A percentile compares a stretch with the other conserved stretches of the same genome.
phyloP scores from a whole-genome alignment of 2,113 vertebrate species.

The Pogona vitticeps region DNA sequence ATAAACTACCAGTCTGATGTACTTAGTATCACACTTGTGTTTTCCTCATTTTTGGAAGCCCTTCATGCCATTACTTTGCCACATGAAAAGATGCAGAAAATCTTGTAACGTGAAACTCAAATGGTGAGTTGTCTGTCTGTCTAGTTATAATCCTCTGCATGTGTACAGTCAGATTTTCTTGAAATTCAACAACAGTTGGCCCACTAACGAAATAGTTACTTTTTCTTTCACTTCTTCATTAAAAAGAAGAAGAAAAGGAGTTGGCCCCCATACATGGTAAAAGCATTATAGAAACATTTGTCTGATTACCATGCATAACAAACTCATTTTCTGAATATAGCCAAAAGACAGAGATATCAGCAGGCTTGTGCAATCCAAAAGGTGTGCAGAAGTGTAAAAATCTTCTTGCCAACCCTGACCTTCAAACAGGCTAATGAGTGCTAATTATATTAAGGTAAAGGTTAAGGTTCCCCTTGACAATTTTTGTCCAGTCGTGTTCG shows the following conservation, averaged over 20 bases:
- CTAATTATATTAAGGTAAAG: not conserved
- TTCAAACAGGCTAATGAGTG: not conserved
- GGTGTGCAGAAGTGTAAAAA: not conserved
- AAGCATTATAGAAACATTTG: no score
- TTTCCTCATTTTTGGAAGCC: not conserved
- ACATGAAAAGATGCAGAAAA: not conserved
- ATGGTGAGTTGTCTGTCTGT: no score
- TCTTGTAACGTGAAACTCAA: not conserved
- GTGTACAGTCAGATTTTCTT: not conserved
- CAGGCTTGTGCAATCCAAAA: not conserved
- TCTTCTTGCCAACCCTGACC: not conserved
- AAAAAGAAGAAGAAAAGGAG: no score
- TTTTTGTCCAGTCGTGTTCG: no score
- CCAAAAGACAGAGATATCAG: not conserved
- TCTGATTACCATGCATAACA: not conserved
- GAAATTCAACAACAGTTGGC: not conserved
- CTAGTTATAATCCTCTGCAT: not conserved
- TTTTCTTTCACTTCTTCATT: no score
- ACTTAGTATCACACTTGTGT: not conserved
- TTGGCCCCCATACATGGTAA: no score
- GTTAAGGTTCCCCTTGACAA: no score
- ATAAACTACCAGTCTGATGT: not conserved
- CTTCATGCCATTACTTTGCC: not conserved
- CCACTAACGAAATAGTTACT: no score
- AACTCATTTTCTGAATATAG: not conserved